Base-by-base conservation (phyloP, 2,797 vertebrate species). In the Streptopelia turtur region DNA sequence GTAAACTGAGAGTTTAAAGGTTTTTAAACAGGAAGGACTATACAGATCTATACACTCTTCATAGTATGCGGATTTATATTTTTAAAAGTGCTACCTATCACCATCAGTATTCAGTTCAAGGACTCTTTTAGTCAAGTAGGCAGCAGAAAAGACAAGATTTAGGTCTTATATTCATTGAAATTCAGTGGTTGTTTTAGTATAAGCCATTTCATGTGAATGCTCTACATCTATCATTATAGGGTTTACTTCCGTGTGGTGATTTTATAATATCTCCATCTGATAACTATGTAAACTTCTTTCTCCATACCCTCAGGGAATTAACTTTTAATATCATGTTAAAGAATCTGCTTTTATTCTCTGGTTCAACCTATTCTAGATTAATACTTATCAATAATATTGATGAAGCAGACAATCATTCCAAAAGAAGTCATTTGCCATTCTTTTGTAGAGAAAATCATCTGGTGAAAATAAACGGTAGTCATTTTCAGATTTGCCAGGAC, bases 321-420 rank as follows among this genome's bases (percentile, higher is more conserved):
- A 71, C 4, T 56, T 93, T 61, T 81, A 60, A 55, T 91, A 57
- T 37, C 12, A 43, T 60, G 50, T 60, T 72, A 86, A 88, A 74
- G 7, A 75, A 76, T 50, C n/a, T 37, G 37, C 11, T 78, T 83
- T 83, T 27, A 83, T 74, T 84, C 25, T 75, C 56, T 49, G 4
- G 5, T 88, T 90, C 49, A 89, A 83, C 4, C 11, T 66, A 33
- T 82, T 74, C 22, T 70, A 86, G 49, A 76, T 79, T 68, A 80
- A 64, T 93, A 92, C 79, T 87, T 82, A 85, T 77, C 75, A 83
- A 70, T 91, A 89, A 83, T 45, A 68, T 60, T 91, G 31, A 31
- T 80, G 60, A 87, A 81, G 25, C 16, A 84, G 72, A 84, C 27
- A 50, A 28, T 49, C 61, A 86, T 87, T 93, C 57, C 16, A 41